phyloP scores from a whole-genome alignment of 2,797 vertebrate species.

The Meriones psammophilus region DNA sequence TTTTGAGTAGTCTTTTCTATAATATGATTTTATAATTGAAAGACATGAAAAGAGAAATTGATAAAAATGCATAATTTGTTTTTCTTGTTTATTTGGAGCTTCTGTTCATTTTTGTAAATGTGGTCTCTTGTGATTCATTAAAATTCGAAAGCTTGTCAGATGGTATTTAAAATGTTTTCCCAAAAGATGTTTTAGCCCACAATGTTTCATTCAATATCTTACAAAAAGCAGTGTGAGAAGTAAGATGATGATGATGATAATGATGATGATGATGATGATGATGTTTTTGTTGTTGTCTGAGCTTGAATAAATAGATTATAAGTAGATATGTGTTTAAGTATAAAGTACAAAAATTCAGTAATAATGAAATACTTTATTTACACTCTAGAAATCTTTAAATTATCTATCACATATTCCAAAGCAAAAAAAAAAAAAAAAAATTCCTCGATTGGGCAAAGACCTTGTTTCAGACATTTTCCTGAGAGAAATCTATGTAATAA shows the following conservation, averaged over 20 bases:
- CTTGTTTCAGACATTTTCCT: slow-evolving; percentile 26
- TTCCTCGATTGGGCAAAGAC: neutral
- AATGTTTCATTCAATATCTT: slow-evolving; percentile 57
- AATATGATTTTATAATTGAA: slow-evolving; percentile 78
- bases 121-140: slow-evolving; percentile 63
- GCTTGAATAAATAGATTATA: slow-evolving; percentile 67
- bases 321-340: slow-evolving; percentile 53
- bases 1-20: slow-evolving; percentile 73
- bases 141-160: slow-evolving; percentile 75
- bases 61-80: slow-evolving; percentile 75
- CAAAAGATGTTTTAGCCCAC: slow-evolving; percentile 54
- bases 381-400: slow-evolving; percentile 9
- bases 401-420: slow-evolving; percentile 1
- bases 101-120: slow-evolving; percentile 69
- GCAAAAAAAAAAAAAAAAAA: neutral
- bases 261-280: no score
- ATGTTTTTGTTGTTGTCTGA: neutral
- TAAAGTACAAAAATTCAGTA: slow-evolving; percentile 17
- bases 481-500: slow-evolving; percentile 12
- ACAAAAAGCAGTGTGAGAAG: slow-evolving; percentile 55
- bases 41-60: slow-evolving; percentile 78
- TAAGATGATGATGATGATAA: slow-evolving; percentile 47
- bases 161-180: slow-evolving; percentile 64
- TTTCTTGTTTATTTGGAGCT: slow-evolving; percentile 71
- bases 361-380: slow-evolving; percentile 58